Base-by-base conservation (phyloP, 2,888 invertebrate genomes). In the Podotricha telesiphe region DNA sequence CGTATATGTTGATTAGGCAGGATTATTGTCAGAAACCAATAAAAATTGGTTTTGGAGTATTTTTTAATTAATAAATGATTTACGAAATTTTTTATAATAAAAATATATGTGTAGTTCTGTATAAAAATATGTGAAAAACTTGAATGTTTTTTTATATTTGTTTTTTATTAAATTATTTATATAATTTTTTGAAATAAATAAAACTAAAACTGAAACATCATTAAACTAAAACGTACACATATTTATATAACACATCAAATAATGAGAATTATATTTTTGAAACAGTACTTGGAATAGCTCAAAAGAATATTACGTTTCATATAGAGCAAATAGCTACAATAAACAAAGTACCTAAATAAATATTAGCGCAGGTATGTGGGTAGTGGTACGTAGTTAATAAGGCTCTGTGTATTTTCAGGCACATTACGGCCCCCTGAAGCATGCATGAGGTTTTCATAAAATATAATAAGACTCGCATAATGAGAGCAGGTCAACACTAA, bases 391-490 rank as follows among this genome's bases (percentile, higher is more conserved):
- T 75, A 59, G 70, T 73, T 75, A 88, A 87, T 88, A 86, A 86
- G 85, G 86, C 82, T 84, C 78, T 82, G 80, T 78, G 79, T 83
- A 81, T 82, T 85, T 84, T 80, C 78, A 85, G 84, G 82, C 79
- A 80, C 82, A 84, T 86, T 84, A 87, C 83, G 80, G 80, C 79
- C 79, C 82, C 84, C 82, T 82, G 82, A 82, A 83, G 84, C 84
- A 82, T 85, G 82, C 84, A 83, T 78, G 82, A 82, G 82, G 78
- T 84, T 81, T 80, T 84, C 88, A 88, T 90, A 89, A 91, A 91
- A 90, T 90, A 89, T 91, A 90, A 91, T 88, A 89, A 90, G 89
- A 86, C 82, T 82, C 80, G 75, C 76, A 79, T 80, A 80, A 80
- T 81, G 81, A 79, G 85, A 86, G 80, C 82, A 80, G 86, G 85